Conservation (phyloP, 2,113 vertebrate genomes). For the Clarias gariepinus region DNA sequence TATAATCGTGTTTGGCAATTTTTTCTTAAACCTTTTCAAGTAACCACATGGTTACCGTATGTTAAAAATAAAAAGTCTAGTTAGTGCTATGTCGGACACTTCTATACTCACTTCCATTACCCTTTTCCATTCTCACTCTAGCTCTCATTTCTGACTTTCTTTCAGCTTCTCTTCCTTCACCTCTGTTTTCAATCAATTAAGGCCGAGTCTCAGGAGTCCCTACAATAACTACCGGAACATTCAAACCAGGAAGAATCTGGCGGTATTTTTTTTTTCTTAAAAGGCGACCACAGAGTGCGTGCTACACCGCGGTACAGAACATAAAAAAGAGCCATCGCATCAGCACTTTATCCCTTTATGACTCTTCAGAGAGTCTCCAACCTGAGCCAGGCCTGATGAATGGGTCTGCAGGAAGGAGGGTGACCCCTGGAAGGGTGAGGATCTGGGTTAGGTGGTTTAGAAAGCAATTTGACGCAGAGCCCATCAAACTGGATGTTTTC, state of each 20-base stretch:
- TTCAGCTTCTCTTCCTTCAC: constrained; percentile 29
- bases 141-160: constrained; percentile 6
- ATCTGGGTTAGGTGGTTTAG: background rate
- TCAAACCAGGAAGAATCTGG: constrained; percentile 59
- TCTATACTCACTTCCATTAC: constrained; percentile 3
- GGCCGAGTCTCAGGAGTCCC: constrained; percentile 28
- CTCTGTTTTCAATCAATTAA: constrained; percentile 57
- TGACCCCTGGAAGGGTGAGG: constrained; percentile 8
- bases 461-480: constrained; percentile 43
- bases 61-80: no score
- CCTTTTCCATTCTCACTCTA: constrained; percentile 32
- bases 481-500: constrained; percentile 11
- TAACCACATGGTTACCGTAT: background rate
- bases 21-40: background rate
- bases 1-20: background rate
- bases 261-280: constrained; percentile 34
- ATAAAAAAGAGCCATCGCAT: constrained; percentile 68
- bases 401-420: constrained; percentile 57
- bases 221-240: constrained; percentile 56
- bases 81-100: background rate
- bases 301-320: constrained; percentile 52
- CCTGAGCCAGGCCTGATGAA: constrained; percentile 65
- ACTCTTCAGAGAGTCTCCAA: constrained; percentile 62
- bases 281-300: constrained; percentile 50
- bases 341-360: constrained; percentile 69